Base-by-base conservation (phyloP, 2,797 vertebrate genomes). In the Hypotaenidia okinawae region DNA sequence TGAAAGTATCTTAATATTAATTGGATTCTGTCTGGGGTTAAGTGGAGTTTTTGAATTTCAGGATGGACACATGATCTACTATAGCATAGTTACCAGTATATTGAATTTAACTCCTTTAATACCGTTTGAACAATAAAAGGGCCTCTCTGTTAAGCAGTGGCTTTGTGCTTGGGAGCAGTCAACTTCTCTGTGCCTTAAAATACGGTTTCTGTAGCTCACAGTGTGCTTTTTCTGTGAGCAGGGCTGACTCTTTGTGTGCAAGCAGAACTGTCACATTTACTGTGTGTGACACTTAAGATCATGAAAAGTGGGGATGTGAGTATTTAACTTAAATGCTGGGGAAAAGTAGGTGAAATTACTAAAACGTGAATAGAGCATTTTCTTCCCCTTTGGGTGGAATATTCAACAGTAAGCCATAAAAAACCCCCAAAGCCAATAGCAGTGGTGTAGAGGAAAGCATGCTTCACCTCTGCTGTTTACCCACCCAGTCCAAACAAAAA, bases 191-290 rank as follows among this genome's bases (percentile, higher is more conserved):
- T 88, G 58, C 72, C 72, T 81, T 82, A 70, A 80, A 45, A 45
- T 66, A 17, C 43, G 69, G 74, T 30, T 62, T 33, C 64, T 22
- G 37, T 62, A 89, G 74, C 76, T 94, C 2, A 2, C 73, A 84
- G 76, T 22, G 5, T 43, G 33, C 25, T 66, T 78, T 72, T 78
- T 14, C 76, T 37, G n/a, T 13, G 58, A 91, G 54, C 54, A 67
- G 76, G 2, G 22, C 67, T 69, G 69, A 18, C 63, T 86, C 77
- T 91, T 59, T 23, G 84, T 91, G 78, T 61, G 35, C 63, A 59
- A 59, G 87, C 81, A 89, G 43, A 94, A 18, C 92, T 95, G 92
- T 94, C 90, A 84, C 70, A 59, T 77, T 49, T 57, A 32, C 77
- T 92, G 57, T 68, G 59, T 61, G 52, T 73, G 90, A 45, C 18